Evolutionary conservation across 2,113 vertebrate genomes (phyloP).

Genomic region (Bos indicus): DNA sequence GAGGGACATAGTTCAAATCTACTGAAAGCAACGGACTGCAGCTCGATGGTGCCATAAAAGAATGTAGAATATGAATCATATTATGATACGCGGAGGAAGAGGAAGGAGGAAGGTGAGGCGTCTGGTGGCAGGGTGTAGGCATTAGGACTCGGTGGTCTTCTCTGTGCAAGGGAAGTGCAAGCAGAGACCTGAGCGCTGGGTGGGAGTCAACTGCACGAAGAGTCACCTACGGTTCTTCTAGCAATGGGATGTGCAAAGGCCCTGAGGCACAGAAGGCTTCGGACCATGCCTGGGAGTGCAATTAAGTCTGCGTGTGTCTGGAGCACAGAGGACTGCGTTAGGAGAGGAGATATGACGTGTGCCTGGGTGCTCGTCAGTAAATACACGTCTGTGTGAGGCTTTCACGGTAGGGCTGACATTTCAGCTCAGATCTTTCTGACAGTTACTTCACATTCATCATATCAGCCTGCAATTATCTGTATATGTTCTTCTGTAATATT

Average conservation of each 20-base stretch:
- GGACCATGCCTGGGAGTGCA: fast-evolving
- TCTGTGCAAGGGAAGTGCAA: neutral
- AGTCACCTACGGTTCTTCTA: fast-evolving
- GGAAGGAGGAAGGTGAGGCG: neutral
- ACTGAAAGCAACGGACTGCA: neutral
- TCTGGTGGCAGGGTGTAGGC: neutral
- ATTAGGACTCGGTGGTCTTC: neutral
- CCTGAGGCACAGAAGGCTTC: neutral
- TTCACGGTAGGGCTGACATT: neutral
- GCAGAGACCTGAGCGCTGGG: neutral
- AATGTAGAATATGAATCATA: neutral
- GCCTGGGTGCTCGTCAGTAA: fast-evolving
- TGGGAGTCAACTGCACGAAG: neutral
- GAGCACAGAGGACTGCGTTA: neutral
- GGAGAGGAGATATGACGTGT: fast-evolving
- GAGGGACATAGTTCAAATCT: neutral
- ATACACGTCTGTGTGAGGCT: neutral
- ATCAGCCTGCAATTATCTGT: neutral
- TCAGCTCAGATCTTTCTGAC: neutral
- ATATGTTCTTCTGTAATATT: neutral
- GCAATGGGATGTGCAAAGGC: neutral
- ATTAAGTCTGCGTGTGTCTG: neutral
- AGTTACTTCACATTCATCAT: neutral
- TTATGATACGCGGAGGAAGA: fast-evolving
- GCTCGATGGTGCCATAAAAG: too few species aligned